Percentiles rank a stretch among this genome's conserved stretches.
Conservation (phyloP, 1,140 invertebrate species). For the Carposina sasakii region DNA sequence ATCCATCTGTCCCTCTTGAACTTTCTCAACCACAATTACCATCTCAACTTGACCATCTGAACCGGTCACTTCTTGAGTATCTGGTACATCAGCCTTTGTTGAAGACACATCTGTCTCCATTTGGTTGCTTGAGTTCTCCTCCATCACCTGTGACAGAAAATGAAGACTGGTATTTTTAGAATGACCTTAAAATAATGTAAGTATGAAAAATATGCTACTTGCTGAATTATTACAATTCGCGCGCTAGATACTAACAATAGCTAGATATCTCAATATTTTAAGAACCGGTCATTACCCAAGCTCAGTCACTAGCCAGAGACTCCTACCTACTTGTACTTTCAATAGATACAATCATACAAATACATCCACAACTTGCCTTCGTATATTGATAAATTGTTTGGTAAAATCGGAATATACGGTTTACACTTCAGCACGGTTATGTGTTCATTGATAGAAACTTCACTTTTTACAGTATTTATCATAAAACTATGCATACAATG, state of each 20-base stretch:
- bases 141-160: constrained; percentile 54
- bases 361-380: constrained; percentile 53
- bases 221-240: constrained; percentile 12
- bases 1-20: constrained; percentile 34
- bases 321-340: constrained; percentile 61
- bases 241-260: constrained; percentile 29
- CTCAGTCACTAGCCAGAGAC: constrained; percentile 45
- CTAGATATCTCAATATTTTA: constrained; percentile 35
- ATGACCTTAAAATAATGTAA: constrained; percentile 28
- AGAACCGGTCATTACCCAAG: constrained; percentile 57
- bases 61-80: constrained; percentile 35
- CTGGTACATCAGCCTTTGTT: constrained; percentile 41
- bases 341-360: constrained; percentile 56
- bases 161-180: constrained; percentile 39
- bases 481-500: too few relatives aligned
- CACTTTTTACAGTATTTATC: too few relatives aligned
- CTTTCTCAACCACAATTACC: constrained; percentile 45
- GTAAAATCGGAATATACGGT: too few relatives aligned
- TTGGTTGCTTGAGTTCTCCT: constrained; percentile 46
- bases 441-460: too few relatives aligned
- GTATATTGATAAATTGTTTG: too few relatives aligned
- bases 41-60: constrained; percentile 43
- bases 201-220: constrained; percentile 13
- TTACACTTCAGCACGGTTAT: too few relatives aligned
- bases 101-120: constrained; percentile 60